Base-by-base conservation (phyloP, 2,113 vertebrate genomes). In the Hydrolagus affinis region DNA sequence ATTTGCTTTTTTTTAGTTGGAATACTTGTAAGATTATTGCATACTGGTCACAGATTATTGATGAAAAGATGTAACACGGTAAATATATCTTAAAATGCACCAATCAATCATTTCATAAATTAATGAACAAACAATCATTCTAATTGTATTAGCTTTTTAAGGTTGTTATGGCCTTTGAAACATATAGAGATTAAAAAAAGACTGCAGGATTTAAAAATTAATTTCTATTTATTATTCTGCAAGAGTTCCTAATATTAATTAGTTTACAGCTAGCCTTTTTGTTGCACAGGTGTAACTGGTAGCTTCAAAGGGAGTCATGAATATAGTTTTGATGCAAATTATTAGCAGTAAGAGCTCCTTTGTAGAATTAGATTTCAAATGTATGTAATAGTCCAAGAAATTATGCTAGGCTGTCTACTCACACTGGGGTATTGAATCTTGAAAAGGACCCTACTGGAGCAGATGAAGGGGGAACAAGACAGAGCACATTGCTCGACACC, bases 401-500 rank as follows among this genome's bases (percentile, higher is more conserved):
- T 73, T 89, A 88, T 88, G 86, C 86, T 91, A 85, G 92, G 92
- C 92, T 92, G 90, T 91, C 88, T 91, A 85, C 92, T 96, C 91
- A 94, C 93, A 90, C 91, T 95, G 95, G 94, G 93, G 91, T 95
- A 93, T 95, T 92, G 87, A 95, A 96, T 96, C 94, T 96, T 94
- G 91, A 93, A 90, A 95, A 95, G 93, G 94, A 92, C 91, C 91
- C 92, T 72, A 91, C 89, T 87, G 93, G 92, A 89, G 91, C 93
- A 73, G 93, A 93, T 89, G 94, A 93, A 92, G 87, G 92, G 90
- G 90, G 90, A 86, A 92, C 92, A 92, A 90, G 95, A 62, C 94
- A 96, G 92, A 95, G 95, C 87, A 96, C 96, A 92, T 95, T 99
- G 92, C 92, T 95, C 95, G 96, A 98, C 93, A 96, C 96, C 17